Conservation (phyloP, 2,113 vertebrate genomes). For the Lanius collurio region DNA sequence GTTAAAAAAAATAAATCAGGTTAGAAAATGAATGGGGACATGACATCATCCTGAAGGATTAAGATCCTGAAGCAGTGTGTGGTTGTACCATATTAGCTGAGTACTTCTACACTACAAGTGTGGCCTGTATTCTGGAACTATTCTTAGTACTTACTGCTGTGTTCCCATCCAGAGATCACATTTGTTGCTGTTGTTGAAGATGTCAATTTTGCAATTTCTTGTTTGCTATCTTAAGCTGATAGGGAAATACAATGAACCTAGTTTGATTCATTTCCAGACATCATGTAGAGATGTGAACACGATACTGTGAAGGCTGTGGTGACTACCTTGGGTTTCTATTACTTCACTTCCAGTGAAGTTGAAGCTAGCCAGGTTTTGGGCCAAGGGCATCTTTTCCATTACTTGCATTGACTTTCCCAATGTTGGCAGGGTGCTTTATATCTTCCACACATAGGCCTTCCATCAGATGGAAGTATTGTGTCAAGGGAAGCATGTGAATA, state of each 20-base stretch:
- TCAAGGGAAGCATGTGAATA: slow-evolving; percentile 20
- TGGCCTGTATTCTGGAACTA: neutral
- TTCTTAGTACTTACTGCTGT: neutral
- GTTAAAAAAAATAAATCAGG: neutral
- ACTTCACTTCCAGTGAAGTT: neutral
- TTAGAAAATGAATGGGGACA: neutral
- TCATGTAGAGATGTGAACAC: neutral
- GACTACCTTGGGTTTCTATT: neutral
- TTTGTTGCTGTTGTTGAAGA: neutral
- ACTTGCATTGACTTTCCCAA: neutral
- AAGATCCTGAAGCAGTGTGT: neutral
- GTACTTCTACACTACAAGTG: neutral
- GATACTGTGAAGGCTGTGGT: neutral
- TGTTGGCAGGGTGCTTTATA: neutral
- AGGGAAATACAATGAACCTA: neutral
- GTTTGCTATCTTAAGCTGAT: neutral
- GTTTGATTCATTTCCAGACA: neutral
- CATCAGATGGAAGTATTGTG: neutral
- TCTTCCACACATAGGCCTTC: neutral
- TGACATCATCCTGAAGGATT: neutral
- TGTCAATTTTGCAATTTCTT: neutral
- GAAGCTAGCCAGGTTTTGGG: neutral
- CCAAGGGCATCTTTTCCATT: neutral
- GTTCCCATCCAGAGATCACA: neutral
- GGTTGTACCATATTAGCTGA: neutral